Evolutionary conservation across 2,797 vertebrate genomes (phyloP).

Genomic region (Oreochromis mossambicus): DNA sequence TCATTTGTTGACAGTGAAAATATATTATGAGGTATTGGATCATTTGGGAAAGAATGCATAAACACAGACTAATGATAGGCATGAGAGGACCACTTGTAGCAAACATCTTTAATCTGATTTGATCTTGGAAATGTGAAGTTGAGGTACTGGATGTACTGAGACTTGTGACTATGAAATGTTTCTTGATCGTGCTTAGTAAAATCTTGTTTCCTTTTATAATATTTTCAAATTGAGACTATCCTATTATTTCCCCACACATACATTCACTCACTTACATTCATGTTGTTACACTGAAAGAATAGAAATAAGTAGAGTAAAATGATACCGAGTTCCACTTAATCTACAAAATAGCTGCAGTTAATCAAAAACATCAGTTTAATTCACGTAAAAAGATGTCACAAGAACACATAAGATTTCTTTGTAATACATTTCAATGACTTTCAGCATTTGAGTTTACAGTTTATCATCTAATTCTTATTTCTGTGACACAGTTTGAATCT

Average conservation of each 20-base stretch:
- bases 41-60: neutral
- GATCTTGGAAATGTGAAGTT: neutral
- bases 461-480: neutral
- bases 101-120: neutral
- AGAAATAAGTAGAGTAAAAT: neutral
- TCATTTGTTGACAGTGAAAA: neutral
- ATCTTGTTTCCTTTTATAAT: neutral
- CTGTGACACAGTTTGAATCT: neutral
- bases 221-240: neutral
- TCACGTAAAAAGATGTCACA: neutral
- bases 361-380: neutral
- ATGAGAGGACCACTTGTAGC: neutral
- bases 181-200: neutral
- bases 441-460: neutral
- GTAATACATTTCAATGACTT: neutral
- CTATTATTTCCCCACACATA: neutral
- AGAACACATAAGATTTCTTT: accelerated
- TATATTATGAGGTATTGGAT: neutral
- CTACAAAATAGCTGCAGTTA: neutral
- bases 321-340: neutral
- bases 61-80: neutral
- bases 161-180: neutral
- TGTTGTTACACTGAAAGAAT: neutral
- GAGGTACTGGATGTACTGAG: neutral
- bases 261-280: neutral